These are phyloP conservation scores for Hippocampus barbouri DNA, from an alignment of 2,113 vertebrate species.

Conservation along the genomic window DNA sequence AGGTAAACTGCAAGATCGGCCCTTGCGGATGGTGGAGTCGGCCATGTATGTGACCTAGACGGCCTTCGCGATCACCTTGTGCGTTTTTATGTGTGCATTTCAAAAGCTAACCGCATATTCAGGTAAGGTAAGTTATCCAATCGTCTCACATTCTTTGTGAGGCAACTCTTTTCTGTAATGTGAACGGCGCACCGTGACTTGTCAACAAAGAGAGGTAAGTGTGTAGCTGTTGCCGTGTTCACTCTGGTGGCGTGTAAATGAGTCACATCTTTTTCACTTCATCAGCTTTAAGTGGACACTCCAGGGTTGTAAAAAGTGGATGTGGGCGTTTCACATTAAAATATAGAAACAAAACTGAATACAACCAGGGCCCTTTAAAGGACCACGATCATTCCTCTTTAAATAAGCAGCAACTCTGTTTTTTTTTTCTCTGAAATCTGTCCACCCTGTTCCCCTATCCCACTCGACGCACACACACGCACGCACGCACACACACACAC, in stretches of 20 bases:
- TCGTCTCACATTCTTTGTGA: conserved; percentile 11
- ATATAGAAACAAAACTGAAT: neutral
- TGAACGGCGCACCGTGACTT: conserved; percentile 25
- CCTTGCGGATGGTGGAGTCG: too few relatives aligned
- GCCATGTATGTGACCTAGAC: too few relatives aligned
- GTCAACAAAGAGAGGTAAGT: conserved; percentile 23
- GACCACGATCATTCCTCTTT: neutral
- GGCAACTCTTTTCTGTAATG: conserved; percentile 2
- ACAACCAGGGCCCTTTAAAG: neutral
- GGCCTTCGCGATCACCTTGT: too few relatives aligned
- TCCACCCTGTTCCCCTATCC: neutral
- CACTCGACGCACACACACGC: neutral
- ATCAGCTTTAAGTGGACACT: conserved; percentile 18
- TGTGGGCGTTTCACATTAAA: neutral
- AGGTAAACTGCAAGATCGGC: too few relatives aligned
- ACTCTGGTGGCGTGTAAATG: conserved; percentile 5
- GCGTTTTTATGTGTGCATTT: too few relatives aligned
- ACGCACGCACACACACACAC: neutral
- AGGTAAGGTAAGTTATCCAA: too few relatives aligned
- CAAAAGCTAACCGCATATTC: too few relatives aligned
- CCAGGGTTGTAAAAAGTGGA: neutral
- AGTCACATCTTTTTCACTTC: conserved; percentile 46
- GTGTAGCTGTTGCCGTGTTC: conserved; percentile 13
- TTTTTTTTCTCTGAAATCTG: neutral
- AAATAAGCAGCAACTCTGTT: neutral